These are phyloP conservation scores for Drosophila rufa DNA, from an alignment of 1,140 invertebrate genomes.

Conservation along the genomic window DNA sequence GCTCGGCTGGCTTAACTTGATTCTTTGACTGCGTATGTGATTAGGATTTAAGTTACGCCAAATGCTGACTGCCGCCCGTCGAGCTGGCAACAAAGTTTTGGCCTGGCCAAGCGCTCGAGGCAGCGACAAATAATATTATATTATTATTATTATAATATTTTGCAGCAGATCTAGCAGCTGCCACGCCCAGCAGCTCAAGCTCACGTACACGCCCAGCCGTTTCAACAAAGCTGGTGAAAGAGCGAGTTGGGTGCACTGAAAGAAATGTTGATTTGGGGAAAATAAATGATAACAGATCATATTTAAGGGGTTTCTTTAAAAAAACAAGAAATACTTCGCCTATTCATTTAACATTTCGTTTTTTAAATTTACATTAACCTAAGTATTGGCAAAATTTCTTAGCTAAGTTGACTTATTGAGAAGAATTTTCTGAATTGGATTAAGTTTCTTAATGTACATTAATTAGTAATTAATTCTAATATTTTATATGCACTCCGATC, in stretches of 20 bases:
- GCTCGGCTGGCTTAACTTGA: conserved; percentile 33
- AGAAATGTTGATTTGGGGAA: background rate
- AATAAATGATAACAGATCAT: background rate
- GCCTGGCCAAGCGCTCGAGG: conserved; percentile 13
- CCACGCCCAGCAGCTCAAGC: conserved; percentile 47
- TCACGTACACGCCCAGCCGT: conserved; percentile 47
- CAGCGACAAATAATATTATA: conserved; percentile 36
- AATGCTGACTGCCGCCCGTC: conserved; percentile 11
- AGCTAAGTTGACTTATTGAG: too few species aligned
- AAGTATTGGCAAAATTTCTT: too few species aligned
- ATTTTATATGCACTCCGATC: too few species aligned
- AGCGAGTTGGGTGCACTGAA: conserved; percentile 12
- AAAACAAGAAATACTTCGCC: too few species aligned
- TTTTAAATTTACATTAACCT: too few species aligned
- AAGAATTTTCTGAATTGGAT: too few species aligned
- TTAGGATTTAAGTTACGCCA: conserved; percentile 37
- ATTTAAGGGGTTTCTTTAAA: too few species aligned
- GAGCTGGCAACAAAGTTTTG: conserved; percentile 29
- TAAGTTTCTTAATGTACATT: too few species aligned
- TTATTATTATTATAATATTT: conserved; percentile 51
- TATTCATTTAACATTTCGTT: too few species aligned
- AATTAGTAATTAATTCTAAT: too few species aligned
- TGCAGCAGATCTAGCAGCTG: conserved; percentile 32
- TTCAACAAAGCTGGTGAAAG: conserved; percentile 10
- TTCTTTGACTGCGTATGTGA: conserved; percentile 38